Evolutionary conservation across 1,140 invertebrate genomes (phyloP), one percentile per base, ranked within the genome.

Genomic region (Cardiocondyla obscurior): DNA sequence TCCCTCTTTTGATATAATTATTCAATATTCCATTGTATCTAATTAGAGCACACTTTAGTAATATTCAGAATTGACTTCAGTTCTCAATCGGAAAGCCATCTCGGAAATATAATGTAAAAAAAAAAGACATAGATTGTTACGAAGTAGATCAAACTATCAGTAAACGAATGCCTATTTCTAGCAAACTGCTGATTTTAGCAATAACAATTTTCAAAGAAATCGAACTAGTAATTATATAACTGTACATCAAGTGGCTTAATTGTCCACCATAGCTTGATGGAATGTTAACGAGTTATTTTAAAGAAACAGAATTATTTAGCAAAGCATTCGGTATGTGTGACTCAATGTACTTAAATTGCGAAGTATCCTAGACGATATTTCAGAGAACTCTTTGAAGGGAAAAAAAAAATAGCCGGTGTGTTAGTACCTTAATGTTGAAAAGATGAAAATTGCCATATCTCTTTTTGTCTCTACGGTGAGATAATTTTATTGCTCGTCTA

Each of bases 361-460:
- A 62, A 49, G 12, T 36, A 36, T 76, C 30, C 3, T 55, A 57
- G 3, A 57, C 12, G 33, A 39, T 55, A 25, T 39, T 55, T 53
- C 30, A 22, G 25, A 73, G 36, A 58, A 73, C 6, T 25, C 36
- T 12, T 55, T 25, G 30, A 28, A 57, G 19, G 25, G 33, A 55
- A 53, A 39, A 73, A 36, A 19, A 49, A 30, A 10, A 5, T n/a
- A 39, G 1, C 8, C 2, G n/a, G 30, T 33, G 22, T 14, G 22
- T 5, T 30, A 30, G 12, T 22, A 46, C 25, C 25, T 69, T 69
- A 51, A 70, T 36, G 7, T 36, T 44, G 42, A 64, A 33, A 62
- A 65, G 12, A 77, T 39, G 44, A 3, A 19, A 51, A 51, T 19
- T 3, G 36, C 53, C 60, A 51, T 77, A 53, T 55, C 62, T 69